These are phyloP conservation scores for Propithecus deckenii DNA, from an alignment of 2,797 vertebrate species.

Conservation along the genomic window DNA sequence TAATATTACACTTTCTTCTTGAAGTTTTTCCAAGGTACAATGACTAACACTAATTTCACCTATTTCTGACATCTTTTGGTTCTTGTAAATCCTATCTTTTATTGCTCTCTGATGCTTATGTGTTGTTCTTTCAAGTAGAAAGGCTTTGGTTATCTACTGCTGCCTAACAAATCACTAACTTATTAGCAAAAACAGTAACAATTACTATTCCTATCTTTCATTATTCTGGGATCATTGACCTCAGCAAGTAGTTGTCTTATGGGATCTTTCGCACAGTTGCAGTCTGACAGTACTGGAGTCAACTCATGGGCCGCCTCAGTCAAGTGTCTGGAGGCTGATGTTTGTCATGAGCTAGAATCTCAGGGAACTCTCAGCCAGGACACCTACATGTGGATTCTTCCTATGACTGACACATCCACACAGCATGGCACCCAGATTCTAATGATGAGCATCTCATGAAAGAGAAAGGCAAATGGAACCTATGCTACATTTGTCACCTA, in stretches of 20 bases:
- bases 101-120: neutral
- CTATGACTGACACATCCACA: neutral
- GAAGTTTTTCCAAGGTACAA: neutral
- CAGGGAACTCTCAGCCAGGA: neutral
- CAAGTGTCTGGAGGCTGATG: neutral
- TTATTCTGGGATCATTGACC: neutral
- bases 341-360: neutral
- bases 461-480: neutral
- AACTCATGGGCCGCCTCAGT: neutral
- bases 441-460: neutral
- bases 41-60: neutral
- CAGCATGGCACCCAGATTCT: neutral
- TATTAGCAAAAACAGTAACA: neutral
- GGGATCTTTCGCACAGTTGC: neutral
- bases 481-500: neutral
- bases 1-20: neutral
- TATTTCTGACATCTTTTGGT: neutral
- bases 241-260: neutral
- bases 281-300: neutral
- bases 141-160: neutral
- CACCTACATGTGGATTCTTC: neutral
- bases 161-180: neutral
- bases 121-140: neutral
- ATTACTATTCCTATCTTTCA: neutral
- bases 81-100: neutral